Conservation (phyloP, 2,888 invertebrate species). For the Dryobotodes eremita region DNA sequence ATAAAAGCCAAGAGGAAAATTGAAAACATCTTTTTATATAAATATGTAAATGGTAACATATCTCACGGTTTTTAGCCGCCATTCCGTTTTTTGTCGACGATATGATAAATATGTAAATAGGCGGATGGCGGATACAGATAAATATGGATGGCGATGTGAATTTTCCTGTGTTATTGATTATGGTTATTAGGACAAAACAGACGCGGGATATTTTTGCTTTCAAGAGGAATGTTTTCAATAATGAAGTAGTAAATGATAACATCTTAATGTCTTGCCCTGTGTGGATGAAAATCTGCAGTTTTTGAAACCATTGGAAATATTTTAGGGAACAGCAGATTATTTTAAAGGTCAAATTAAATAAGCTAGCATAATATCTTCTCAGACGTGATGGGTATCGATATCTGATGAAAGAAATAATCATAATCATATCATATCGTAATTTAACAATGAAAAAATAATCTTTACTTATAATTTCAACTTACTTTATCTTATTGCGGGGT, state of each 20-base stretch:
- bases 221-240: neutral
- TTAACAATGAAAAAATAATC: too few relatives aligned
- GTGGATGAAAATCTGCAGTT: too few relatives aligned
- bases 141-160: conserved; percentile 52
- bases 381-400: too few relatives aligned
- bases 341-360: too few relatives aligned
- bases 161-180: conserved; percentile 59
- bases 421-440: too few relatives aligned
- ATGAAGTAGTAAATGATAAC: neutral
- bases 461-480: too few relatives aligned
- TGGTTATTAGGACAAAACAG: neutral
- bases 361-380: too few relatives aligned
- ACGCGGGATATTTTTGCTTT: neutral
- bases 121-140: conserved; percentile 52
- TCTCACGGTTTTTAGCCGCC: conserved; percentile 64
- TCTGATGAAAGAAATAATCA: too few relatives aligned
- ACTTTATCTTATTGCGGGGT: too few relatives aligned
- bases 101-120: conserved; percentile 69
- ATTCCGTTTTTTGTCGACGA: conserved; percentile 61
- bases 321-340: too few relatives aligned
- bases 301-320: too few relatives aligned
- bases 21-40: conserved; percentile 67
- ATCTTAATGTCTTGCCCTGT: too few relatives aligned
- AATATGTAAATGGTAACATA: conserved; percentile 71
- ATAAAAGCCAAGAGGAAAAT: conserved; percentile 66